These are phyloP conservation scores for Channa argus DNA, from an alignment of 2,113 vertebrate species.

Conservation along the genomic window DNA sequence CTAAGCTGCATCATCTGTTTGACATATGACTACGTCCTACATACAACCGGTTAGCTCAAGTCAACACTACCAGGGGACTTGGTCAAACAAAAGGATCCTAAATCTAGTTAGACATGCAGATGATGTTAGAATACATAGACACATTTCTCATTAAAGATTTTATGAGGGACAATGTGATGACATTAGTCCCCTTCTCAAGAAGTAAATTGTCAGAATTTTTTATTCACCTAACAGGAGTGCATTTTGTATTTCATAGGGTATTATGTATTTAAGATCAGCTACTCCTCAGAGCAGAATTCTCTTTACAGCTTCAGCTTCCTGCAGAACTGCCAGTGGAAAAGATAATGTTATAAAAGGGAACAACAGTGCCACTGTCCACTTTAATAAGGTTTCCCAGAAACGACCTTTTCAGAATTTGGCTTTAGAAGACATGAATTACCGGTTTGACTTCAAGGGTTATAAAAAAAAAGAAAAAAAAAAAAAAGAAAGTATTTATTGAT, in stretches of 20 bases:
- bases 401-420: not conserved
- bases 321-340: not conserved
- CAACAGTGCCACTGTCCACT: not conserved
- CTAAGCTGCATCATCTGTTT: not conserved
- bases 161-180: too few species aligned
- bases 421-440: too few species aligned
- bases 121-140: not conserved
- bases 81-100: not conserved
- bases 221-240: too few species aligned
- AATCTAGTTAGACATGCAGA: not conserved
- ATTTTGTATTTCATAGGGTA: not conserved
- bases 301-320: not conserved
- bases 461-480: too few species aligned
- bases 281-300: not conserved
- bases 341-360: not conserved
- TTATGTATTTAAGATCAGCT: not conserved
- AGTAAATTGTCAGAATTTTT: too few species aligned
- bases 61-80: not conserved
- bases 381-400: not conserved
- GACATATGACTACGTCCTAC: not conserved
- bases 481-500: too few species aligned
- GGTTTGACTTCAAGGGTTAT: too few species aligned
- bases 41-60: not conserved
- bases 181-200: too few species aligned
- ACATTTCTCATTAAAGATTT: not conserved